Evolutionary conservation across 1,140 invertebrate genomes (phyloP).

Genomic region (Eciton burchellii): DNA sequence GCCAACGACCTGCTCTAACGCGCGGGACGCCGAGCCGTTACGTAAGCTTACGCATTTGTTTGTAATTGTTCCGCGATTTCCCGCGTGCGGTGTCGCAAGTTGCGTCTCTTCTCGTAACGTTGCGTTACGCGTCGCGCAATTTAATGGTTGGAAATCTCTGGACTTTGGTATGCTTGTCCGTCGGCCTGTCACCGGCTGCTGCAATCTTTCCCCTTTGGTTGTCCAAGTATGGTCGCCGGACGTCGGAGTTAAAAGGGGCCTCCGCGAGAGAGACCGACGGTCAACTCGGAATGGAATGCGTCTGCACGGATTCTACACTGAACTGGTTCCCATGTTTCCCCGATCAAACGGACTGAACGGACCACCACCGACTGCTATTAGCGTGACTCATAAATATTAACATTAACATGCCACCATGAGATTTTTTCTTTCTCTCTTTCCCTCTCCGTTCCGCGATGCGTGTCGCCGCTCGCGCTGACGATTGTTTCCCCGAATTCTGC

Average conservation of each 20-base stretch:
- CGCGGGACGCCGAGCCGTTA: background rate
- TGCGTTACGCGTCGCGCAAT: conserved; percentile 24
- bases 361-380: conserved; percentile 78
- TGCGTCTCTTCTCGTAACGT: background rate
- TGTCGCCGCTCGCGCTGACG: no score
- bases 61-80: background rate
- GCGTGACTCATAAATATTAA: conserved; percentile 57
- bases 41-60: background rate
- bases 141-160: conserved; percentile 68
- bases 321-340: conserved; percentile 70
- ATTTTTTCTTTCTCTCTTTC: conserved; percentile 1
- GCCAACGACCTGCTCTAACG: no score
- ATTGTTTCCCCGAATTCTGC: no score
- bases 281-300: conserved; percentile 82
- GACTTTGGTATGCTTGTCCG: conserved; percentile 79
- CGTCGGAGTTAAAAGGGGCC: conserved; percentile 75
- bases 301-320: conserved; percentile 82
- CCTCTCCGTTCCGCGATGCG: no score
- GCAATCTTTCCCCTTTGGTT: conserved; percentile 81
- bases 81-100: background rate
- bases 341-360: conserved; percentile 68
- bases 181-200: conserved; percentile 78
- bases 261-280: conserved; percentile 64
- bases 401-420: conserved; percentile 7
- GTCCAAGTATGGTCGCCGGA: conserved; percentile 77